These are phyloP conservation scores for Amniataba percoides DNA, from an alignment of 2,797 vertebrate genomes.

Conservation along the genomic window DNA sequence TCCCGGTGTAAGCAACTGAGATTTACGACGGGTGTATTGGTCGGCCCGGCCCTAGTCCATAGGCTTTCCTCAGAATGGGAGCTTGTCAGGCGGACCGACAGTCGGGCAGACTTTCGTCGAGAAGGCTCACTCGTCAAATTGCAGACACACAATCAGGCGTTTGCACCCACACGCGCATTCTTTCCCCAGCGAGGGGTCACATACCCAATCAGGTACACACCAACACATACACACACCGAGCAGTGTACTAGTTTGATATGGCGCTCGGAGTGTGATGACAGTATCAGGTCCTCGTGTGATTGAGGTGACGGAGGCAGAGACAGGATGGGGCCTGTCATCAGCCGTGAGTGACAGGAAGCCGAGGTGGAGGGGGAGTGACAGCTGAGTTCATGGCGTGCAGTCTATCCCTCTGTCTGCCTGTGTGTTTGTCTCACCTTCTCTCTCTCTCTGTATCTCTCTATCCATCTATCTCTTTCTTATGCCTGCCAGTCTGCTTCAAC, in stretches of 20 bases:
- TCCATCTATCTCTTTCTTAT: constrained; percentile 58
- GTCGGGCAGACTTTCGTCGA: constrained; percentile 63
- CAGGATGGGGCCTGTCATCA: constrained; percentile 81
- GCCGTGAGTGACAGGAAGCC: constrained; percentile 79
- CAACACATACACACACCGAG: constrained; percentile 57
- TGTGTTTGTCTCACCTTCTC: constrained; percentile 59
- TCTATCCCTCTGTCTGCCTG: constrained; percentile 62
- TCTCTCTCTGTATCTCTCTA: constrained; percentile 34
- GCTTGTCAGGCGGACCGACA: constrained; percentile 68
- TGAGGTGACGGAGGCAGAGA: constrained; percentile 81
- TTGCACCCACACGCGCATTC: constrained; percentile 37
- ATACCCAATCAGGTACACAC: constrained; percentile 71
- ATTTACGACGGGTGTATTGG: constrained; percentile 70
- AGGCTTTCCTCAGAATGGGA: constrained; percentile 64
- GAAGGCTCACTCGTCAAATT: constrained; percentile 67
- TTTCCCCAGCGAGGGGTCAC: constrained; percentile 69
- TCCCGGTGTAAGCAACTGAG: constrained; percentile 60
- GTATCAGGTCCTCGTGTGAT: constrained; percentile 81
- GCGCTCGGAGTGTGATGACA: constrained; percentile 76
- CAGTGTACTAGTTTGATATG: constrained; percentile 67
- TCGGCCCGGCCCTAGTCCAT: constrained; percentile 64
- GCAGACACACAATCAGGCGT: constrained; percentile 55
- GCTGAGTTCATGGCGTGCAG: constrained; percentile 71
- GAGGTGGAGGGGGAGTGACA: constrained; percentile 48
- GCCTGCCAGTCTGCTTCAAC: constrained; percentile 70